Evolutionary conservation across 2,888 invertebrate genomes (phyloP).

Genomic region (Mermis nigrescens): DNA sequence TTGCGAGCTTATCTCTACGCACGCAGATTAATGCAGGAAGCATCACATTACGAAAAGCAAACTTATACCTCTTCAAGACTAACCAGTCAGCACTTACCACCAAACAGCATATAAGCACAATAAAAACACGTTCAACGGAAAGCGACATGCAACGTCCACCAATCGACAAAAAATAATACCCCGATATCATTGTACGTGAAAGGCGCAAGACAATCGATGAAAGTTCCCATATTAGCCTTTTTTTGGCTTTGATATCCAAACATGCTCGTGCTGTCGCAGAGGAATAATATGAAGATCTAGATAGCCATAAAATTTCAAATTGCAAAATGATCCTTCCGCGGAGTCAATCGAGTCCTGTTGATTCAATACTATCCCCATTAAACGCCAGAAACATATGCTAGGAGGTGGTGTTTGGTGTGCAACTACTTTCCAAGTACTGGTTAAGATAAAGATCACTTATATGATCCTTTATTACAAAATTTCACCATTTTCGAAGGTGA

Average conservation of each 20-base stretch:
- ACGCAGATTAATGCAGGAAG: too few relatives aligned
- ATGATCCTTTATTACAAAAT: too few relatives aligned
- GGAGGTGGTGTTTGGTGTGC: too few relatives aligned
- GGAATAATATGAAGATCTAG: conserved; percentile 11
- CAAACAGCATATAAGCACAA: conserved; percentile 85
- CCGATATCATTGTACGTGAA: conserved; percentile 99
- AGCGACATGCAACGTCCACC: conserved; percentile 96
- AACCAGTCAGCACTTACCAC: conserved; percentile 59
- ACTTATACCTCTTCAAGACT: too few relatives aligned
- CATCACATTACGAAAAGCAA: too few relatives aligned
- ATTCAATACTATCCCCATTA: too few relatives aligned
- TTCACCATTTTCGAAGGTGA: too few relatives aligned
- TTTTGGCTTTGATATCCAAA: conserved; percentile 1
- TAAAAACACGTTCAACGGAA: conserved; percentile 72
- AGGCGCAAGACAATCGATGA: conserved; percentile 90
- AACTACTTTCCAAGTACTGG: too few relatives aligned
- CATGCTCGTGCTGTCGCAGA: conserved; percentile 8
- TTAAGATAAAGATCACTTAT: too few relatives aligned
- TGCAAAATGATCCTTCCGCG: neutral
- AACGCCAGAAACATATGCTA: too few relatives aligned
- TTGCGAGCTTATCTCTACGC: too few relatives aligned
- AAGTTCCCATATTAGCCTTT: conserved; percentile 77
- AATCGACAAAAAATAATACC: conserved; percentile 96
- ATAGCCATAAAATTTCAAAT: conserved; percentile 4
- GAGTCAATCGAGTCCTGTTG: too few relatives aligned